Evolutionary conservation across 53 echinoderm and acorn worm genomes (phyloP).

Genomic region (Paracentrotus lividus): DNA sequence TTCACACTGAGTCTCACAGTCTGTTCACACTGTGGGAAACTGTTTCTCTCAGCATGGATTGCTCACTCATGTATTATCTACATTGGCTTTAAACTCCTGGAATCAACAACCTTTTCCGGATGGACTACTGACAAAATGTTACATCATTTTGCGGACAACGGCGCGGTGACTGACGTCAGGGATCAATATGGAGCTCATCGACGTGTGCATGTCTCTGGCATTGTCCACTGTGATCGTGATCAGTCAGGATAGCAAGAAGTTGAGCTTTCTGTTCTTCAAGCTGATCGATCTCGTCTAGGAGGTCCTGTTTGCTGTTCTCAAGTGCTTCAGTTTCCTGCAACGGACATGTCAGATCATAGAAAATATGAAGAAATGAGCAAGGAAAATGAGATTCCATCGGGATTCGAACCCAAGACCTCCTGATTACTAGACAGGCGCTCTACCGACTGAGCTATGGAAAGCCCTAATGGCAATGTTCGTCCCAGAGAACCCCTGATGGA

Average conservation of each 20-base stretch:
- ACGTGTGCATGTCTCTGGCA: conserved; percentile 17
- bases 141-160: neutral
- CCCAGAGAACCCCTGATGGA: too few relatives aligned
- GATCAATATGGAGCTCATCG: conserved; percentile 84
- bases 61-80: too few relatives aligned
- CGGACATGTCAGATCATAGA: too few relatives aligned
- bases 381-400: too few relatives aligned
- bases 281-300: conserved; percentile 80
- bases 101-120: neutral
- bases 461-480: too few relatives aligned
- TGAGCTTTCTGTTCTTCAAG: conserved; percentile 81
- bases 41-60: too few relatives aligned
- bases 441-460: too few relatives aligned
- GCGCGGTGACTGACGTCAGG: conserved; percentile 38
- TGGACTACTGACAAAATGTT: neutral
- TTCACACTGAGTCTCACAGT: too few relatives aligned
- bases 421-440: too few relatives aligned
- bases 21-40: too few relatives aligned
- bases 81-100: neutral
- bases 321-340: conserved; percentile 81
- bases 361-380: too few relatives aligned
- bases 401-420: too few relatives aligned
- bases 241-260: conserved; percentile 65
- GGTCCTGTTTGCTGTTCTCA: conserved; percentile 78
- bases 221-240: conserved; percentile 68